phyloP scores from a whole-genome alignment of 2,888 invertebrate species.

The Stenchaetothrips biformis region DNA sequence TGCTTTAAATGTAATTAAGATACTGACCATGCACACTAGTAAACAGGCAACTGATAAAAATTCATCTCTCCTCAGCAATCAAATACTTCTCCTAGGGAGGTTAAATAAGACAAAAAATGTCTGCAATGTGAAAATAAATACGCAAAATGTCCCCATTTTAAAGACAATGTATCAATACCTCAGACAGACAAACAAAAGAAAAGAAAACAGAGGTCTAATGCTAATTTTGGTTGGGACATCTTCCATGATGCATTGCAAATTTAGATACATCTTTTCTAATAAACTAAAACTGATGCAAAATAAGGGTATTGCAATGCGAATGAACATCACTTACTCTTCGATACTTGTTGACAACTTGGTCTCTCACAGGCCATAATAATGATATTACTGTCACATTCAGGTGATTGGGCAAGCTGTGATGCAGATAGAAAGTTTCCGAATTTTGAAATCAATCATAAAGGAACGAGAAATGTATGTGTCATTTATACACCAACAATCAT shows the following conservation, averaged over 20 bases:
- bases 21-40: neutral
- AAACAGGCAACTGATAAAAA: neutral
- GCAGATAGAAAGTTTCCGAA: constrained; percentile 26
- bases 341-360: constrained; percentile 2
- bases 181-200: neutral
- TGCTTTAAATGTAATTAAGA: neutral
- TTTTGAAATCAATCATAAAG: neutral
- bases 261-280: neutral
- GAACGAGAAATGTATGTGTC: too few species aligned
- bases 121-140: neutral
- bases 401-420: constrained; percentile 2
- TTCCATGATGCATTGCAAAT: constrained; percentile 22
- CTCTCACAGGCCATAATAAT: constrained; percentile 5
- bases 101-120: neutral
- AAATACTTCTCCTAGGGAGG: neutral
- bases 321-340: neutral
- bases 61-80: neutral
- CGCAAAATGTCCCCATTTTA: neutral
- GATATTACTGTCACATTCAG: neutral
- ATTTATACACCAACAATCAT: too few species aligned
- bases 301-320: constrained; percentile 15
- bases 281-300: constrained; percentile 16
- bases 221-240: constrained; percentile 1
- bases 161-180: too few species aligned
- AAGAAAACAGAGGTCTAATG: neutral